phyloP scores from a whole-genome alignment of 2,113 vertebrate genomes.

The Archilochus colubris region DNA sequence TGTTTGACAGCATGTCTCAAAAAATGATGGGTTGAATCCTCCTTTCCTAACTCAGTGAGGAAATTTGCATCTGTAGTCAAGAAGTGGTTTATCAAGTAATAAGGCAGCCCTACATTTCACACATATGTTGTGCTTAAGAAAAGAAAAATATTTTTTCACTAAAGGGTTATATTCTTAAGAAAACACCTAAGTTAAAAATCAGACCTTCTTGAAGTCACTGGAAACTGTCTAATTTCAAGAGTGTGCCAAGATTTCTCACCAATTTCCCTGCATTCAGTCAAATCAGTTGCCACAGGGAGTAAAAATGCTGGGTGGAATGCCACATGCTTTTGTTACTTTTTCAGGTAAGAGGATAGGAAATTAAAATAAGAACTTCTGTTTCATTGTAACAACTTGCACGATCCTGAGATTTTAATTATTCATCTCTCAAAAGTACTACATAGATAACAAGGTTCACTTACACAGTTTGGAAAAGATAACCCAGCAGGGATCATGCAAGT shows the following conservation, averaged over 20 bases:
- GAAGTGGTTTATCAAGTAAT: background rate
- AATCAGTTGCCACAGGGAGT: background rate
- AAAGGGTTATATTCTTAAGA: background rate
- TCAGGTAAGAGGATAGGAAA: background rate
- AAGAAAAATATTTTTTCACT: background rate
- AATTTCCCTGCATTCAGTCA: background rate
- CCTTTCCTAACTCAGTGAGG: background rate
- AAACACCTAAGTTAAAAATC: background rate
- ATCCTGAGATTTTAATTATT: background rate
- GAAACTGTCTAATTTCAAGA: background rate
- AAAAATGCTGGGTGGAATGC: background rate
- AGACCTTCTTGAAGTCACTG: background rate
- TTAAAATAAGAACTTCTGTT: background rate
- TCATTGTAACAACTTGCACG: background rate
- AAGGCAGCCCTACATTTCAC: background rate
- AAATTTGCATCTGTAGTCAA: background rate
- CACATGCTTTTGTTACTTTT: background rate
- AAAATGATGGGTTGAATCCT: background rate
- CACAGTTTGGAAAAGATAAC: slow-evolving; percentile 28
- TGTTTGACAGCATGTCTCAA: background rate
- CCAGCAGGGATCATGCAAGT: slow-evolving; percentile 43
- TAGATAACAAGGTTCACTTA: background rate
- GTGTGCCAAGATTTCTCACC: background rate
- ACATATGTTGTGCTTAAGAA: background rate
- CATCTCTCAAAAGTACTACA: background rate